These are phyloP conservation scores for Boleophthalmus pectinirostris DNA, from an alignment of 2,113 vertebrate species.

Conservation along the genomic window DNA sequence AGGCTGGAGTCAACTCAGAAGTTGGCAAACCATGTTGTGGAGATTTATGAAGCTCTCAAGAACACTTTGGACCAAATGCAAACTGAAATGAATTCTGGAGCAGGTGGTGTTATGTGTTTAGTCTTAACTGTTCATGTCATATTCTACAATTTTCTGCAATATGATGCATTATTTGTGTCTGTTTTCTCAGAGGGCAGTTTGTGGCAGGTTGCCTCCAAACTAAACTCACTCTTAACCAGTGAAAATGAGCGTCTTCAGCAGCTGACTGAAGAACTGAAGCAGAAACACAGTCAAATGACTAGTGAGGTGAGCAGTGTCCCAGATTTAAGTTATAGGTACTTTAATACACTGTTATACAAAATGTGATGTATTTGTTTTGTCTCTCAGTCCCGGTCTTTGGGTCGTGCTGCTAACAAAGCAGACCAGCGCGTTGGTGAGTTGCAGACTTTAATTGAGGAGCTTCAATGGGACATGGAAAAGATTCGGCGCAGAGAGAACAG, in stretches of 20 bases:
- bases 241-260: slow-evolving; percentile 89
- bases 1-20: slow-evolving; percentile 88
- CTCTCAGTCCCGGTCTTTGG: slow-evolving; percentile 76
- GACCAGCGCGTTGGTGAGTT: slow-evolving; percentile 90
- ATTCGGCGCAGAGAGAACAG: slow-evolving; percentile 91
- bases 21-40: slow-evolving; percentile 85
- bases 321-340: neutral
- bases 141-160: neutral
- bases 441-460: slow-evolving; percentile 90
- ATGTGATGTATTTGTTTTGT: neutral
- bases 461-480: slow-evolving; percentile 98
- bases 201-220: slow-evolving; percentile 82
- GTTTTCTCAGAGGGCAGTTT: slow-evolving; percentile 75
- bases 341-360: neutral
- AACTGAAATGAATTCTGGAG: slow-evolving; percentile 61
- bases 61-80: slow-evolving; percentile 71
- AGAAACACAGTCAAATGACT: slow-evolving; percentile 91
- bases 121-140: neutral
- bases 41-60: slow-evolving; percentile 86
- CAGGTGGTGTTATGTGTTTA: slow-evolving; percentile 60
- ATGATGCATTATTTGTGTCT: neutral
- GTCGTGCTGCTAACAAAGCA: slow-evolving; percentile 87
- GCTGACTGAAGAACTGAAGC: slow-evolving; percentile 87
- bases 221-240: slow-evolving; percentile 82
- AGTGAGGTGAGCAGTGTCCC: slow-evolving; percentile 79